phyloP scores from a whole-genome alignment of 2,888 invertebrate genomes.

The Lasioglossum vierecki region DNA sequence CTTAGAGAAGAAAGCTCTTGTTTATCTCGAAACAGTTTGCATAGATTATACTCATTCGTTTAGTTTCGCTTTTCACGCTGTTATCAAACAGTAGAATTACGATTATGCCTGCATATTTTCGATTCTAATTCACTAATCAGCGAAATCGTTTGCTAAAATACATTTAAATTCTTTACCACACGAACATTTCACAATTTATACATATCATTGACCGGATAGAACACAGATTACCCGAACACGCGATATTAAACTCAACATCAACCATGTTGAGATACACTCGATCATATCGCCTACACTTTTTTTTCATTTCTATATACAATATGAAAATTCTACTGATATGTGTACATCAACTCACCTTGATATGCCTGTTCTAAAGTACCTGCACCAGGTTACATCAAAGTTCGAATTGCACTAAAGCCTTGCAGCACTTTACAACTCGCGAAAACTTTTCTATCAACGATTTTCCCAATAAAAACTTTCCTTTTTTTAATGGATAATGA shows the following conservation, averaged over 20 bases:
- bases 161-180: slow-evolving; percentile 25
- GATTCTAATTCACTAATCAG: slow-evolving; percentile 54
- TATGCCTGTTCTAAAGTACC: slow-evolving; percentile 70
- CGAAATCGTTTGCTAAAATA: slow-evolving; percentile 49
- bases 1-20: slow-evolving; percentile 56
- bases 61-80: slow-evolving; percentile 15
- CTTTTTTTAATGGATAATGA: slow-evolving; percentile 79
- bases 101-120: slow-evolving; percentile 41
- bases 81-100: slow-evolving; percentile 35
- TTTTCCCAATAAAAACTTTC: slow-evolving; percentile 68
- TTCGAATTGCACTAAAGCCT: slow-evolving; percentile 81
- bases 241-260: slow-evolving; percentile 45
- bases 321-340: slow-evolving; percentile 68
- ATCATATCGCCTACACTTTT: slow-evolving; percentile 38
- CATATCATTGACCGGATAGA: slow-evolving; percentile 49
- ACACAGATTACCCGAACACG: slow-evolving; percentile 65
- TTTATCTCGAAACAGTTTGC: slow-evolving; percentile 42
- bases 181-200: slow-evolving; percentile 49
- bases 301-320: slow-evolving; percentile 50
- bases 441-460: slow-evolving; percentile 76
- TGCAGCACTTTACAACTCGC: slow-evolving; percentile 76
- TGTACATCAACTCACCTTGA: slow-evolving; percentile 74
- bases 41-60: slow-evolving; percentile 33
- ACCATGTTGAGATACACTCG: slow-evolving; percentile 40
- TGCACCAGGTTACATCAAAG: slow-evolving; percentile 73